Base-by-base conservation (phyloP, 2,113 vertebrate genomes). In the Mormyrus lacerda region DNA sequence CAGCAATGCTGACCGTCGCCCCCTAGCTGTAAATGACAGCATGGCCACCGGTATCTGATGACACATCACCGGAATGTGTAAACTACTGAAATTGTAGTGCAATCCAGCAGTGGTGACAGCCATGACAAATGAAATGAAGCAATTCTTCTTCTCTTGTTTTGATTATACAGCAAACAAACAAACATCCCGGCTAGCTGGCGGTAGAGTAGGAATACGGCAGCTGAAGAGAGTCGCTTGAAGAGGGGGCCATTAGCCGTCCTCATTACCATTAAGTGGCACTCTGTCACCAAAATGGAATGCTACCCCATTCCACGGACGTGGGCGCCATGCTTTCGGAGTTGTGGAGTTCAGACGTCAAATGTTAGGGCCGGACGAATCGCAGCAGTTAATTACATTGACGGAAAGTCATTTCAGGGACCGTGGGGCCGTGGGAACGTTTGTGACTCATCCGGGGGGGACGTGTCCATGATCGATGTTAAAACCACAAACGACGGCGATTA, bases 231-330 rank as follows among this genome's bases (percentile, higher is more conserved):
- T 19, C n/a, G 3, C 61, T 31, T 65, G 2, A 76, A 79, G 31
- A 35, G 35, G 31, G 35, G 35, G 73, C 10, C 13, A n/a, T 79
- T 79, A 79, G 19, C 42, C 8, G 73, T 42, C 73, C 31, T 79
- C 73, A 79, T 79, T 79, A 79, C 73, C 31, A 79, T 35, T 79
- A 79, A 79, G 73, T 42, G 73, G 73, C 73, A 79, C 73, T 79
- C 17, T 17, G 31, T 79, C 35, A 42, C 5, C n/a, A 27, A 69
- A 69, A 31, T 31, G 61, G 61, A 69, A 69, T 4, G 8, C 15
- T 79, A 17, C 5, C 73, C 35, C 6, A 17, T 42, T 13, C 73
- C 35, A 73, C 9, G 65, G 65, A 35, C 13, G 65, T 73, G 55
- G 55, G 55, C 24, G 73, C 35, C 35, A 79, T 42, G 31, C 19